Conservation (phyloP, 2,797 vertebrate species). For the Peromyscus nudipes region DNA sequence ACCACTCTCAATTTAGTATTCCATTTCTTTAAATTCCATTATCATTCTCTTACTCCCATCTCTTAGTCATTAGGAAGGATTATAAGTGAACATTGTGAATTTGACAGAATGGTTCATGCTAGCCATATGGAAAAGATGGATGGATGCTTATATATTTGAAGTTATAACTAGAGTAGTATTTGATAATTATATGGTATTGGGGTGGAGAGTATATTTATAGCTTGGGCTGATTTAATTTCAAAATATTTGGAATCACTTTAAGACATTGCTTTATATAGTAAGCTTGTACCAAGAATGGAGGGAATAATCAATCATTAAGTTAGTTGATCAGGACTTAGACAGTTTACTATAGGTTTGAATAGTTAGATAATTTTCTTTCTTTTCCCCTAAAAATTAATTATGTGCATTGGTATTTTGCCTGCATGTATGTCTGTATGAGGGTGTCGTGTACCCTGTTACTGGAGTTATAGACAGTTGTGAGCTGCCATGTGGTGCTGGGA, state of each 20-base stretch:
- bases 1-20: not conserved
- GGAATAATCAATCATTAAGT: not conserved
- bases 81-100: not conserved
- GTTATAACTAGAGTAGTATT: not conserved
- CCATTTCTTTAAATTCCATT: not conserved
- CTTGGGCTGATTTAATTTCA: not conserved
- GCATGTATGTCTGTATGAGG: too few relatives aligned
- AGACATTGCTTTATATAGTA: slow-evolving; percentile 8
- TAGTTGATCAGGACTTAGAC: not conserved
- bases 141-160: not conserved
- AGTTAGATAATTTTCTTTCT: not conserved
- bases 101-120: not conserved
- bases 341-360: not conserved
- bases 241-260: slow-evolving; percentile 6
- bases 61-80: not conserved
- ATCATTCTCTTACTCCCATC: not conserved
- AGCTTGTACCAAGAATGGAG: not conserved
- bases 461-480: too few relatives aligned
- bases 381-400: too few relatives aligned
- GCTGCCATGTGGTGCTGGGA: too few relatives aligned
- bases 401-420: too few relatives aligned
- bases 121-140: not conserved
- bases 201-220: not conserved
- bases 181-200: not conserved
- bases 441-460: too few relatives aligned